phyloP scores from a whole-genome alignment of 92 coral and sea anemone genomes.

The Chrysogorgia sp. region DNA sequence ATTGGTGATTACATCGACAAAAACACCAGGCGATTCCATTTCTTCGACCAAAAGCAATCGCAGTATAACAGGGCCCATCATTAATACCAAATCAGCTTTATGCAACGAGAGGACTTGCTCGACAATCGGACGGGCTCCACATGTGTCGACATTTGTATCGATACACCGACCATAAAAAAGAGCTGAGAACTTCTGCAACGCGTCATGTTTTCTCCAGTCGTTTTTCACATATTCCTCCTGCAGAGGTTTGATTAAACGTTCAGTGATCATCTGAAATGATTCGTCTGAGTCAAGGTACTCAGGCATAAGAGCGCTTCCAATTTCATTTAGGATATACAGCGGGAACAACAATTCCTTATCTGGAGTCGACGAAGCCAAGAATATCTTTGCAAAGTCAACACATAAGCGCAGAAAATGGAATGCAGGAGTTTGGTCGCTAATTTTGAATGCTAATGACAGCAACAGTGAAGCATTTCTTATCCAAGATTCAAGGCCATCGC shows the following conservation, averaged over 20 bases:
- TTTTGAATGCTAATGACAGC: conserved; percentile 70
- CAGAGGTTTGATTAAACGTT: conserved; percentile 23
- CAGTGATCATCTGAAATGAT: conserved; percentile 61
- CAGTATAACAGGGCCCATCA: conserved; percentile 76
- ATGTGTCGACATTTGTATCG: conserved; percentile 83
- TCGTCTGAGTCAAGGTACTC: conserved; percentile 70
- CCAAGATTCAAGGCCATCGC: conserved; percentile 71
- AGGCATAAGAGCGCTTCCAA: conserved; percentile 54
- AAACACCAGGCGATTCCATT: conserved; percentile 62
- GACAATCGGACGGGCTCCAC: conserved; percentile 66
- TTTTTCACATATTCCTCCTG: conserved; percentile 48
- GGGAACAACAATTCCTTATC: conserved; percentile 57
- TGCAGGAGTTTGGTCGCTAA: conserved; percentile 60
- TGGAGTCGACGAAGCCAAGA: conserved; percentile 50
- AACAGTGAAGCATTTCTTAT: conserved; percentile 60
- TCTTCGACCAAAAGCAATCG: conserved; percentile 74
- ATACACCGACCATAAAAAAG: conserved; percentile 82
- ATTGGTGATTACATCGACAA: conserved; percentile 56
- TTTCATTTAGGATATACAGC: conserved; percentile 66
- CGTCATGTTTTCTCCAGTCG: conserved; percentile 42
- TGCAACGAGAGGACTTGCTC: conserved; percentile 64
- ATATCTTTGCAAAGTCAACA: conserved; percentile 73
- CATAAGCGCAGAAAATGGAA: conserved; percentile 79
- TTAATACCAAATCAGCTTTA: conserved; percentile 52
- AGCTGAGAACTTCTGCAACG: conserved; percentile 69